These are phyloP conservation scores for Scolopax bukidnonensis DNA, from an alignment of 2,797 vertebrate species.

Conservation along the genomic window DNA sequence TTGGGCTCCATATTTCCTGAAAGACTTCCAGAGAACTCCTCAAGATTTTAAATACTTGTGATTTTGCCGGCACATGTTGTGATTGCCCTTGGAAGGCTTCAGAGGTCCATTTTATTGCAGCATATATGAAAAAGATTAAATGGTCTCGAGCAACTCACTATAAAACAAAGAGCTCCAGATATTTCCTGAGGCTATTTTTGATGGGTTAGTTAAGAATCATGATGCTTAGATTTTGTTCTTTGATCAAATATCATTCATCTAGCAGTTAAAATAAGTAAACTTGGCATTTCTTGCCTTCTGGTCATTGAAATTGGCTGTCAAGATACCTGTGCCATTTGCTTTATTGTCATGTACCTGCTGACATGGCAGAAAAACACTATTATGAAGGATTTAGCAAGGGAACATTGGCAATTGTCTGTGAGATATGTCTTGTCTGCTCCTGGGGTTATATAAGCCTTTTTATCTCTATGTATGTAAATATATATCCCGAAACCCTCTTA, in stretches of 20 bases:
- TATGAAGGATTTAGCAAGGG: not conserved
- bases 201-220: constrained; percentile 15
- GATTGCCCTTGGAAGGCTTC: not conserved
- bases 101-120: not conserved
- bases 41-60: not conserved
- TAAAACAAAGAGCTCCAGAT: not conserved
- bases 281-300: constrained; percentile 7
- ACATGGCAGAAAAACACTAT: not conserved
- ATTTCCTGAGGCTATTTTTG: constrained; percentile 24
- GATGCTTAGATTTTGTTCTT: constrained; percentile 20
- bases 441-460: not conserved
- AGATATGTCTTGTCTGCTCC: not conserved
- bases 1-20: not conserved
- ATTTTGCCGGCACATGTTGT: not conserved
- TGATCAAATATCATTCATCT: constrained; percentile 36
- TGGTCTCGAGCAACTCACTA: not conserved
- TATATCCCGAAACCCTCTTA: not conserved
- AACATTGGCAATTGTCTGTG: not conserved
- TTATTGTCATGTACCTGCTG: constrained; percentile 1
- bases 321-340: not conserved
- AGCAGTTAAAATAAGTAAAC: not conserved
- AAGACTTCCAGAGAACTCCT: not conserved
- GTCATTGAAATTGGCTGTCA: not conserved
- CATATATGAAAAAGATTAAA: not conserved
- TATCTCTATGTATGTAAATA: not conserved